Evolutionary conservation across 2,888 invertebrate species (phyloP).

Genomic region (Chrysolina americana): DNA sequence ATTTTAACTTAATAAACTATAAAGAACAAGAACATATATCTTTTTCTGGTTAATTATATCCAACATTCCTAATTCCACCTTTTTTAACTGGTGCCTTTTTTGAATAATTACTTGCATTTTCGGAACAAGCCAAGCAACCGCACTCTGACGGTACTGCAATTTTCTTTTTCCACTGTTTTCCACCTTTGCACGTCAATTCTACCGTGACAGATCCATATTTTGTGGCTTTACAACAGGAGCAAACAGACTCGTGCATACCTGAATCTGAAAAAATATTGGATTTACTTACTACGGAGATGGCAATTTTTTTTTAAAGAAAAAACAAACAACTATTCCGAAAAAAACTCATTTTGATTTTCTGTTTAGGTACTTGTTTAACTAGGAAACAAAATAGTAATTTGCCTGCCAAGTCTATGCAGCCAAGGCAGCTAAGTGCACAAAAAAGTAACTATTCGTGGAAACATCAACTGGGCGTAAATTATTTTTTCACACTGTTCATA

Average conservation of each 20-base stretch:
- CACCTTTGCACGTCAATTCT: constrained; percentile 65
- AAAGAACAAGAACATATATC: neutral
- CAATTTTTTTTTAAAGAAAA: too few relatives aligned
- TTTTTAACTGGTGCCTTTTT: constrained; percentile 21
- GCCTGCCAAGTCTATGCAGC: too few relatives aligned
- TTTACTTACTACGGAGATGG: too few relatives aligned
- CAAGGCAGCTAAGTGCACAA: too few relatives aligned
- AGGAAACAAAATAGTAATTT: too few relatives aligned
- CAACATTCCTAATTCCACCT: neutral
- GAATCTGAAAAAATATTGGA: constrained; percentile 67
- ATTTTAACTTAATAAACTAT: constrained; percentile 1
- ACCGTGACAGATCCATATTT: constrained; percentile 60
- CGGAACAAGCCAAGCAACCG: constrained; percentile 63
- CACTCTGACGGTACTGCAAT: constrained; percentile 66
- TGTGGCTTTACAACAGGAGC: constrained; percentile 73
- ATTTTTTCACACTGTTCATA: too few relatives aligned
- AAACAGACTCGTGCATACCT: constrained; percentile 71
- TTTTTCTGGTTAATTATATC: neutral
- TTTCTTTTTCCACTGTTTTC: constrained; percentile 61
- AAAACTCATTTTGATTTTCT: too few relatives aligned
- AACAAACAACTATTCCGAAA: too few relatives aligned
- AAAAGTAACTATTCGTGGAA: too few relatives aligned
- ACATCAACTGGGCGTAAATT: too few relatives aligned
- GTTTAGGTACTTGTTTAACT: too few relatives aligned
- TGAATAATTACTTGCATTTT: neutral